Evolutionary conservation across 2,888 invertebrate genomes (phyloP).

Genomic region (Phyllotreta cruciferae): DNA sequence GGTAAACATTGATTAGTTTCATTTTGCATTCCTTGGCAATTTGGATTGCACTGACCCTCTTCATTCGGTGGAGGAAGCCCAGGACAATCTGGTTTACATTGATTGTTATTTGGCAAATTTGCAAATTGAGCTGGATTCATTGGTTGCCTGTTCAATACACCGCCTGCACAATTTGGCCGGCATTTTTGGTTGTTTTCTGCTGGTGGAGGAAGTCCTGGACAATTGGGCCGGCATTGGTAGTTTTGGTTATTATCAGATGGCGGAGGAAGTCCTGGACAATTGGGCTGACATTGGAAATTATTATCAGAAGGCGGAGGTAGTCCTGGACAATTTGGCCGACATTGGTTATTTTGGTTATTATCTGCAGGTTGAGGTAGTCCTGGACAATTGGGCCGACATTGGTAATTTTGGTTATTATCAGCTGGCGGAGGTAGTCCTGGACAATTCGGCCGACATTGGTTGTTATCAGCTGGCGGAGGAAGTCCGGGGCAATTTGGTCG

Average conservation of each 20-base stretch:
- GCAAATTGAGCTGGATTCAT: neutral
- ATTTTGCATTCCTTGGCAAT: neutral
- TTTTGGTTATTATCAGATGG: neutral
- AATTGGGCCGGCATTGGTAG: neutral
- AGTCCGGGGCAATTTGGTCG: neutral
- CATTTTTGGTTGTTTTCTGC: neutral
- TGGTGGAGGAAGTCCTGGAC: constrained; percentile 1
- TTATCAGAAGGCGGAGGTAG: neutral
- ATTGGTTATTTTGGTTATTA: neutral
- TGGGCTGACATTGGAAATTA: neutral
- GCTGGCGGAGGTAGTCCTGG: neutral
- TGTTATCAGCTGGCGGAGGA: neutral
- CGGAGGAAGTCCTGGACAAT: constrained; percentile 3
- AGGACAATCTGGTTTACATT: constrained; percentile 1
- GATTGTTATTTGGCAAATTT: neutral
- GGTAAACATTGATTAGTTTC: neutral
- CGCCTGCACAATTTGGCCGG: constrained; percentile 1
- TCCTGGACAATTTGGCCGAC: constrained; percentile 6
- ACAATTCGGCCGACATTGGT: constrained; percentile 1
- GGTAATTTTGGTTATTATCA: neutral
- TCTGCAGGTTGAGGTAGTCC: neutral
- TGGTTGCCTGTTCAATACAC: neutral
- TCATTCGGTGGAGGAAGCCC: neutral
- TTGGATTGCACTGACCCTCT: neutral
- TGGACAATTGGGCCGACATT: constrained; percentile 1